Base-by-base conservation (phyloP, 1,140 invertebrate genomes). In the Trigoniulus corallinus region DNA sequence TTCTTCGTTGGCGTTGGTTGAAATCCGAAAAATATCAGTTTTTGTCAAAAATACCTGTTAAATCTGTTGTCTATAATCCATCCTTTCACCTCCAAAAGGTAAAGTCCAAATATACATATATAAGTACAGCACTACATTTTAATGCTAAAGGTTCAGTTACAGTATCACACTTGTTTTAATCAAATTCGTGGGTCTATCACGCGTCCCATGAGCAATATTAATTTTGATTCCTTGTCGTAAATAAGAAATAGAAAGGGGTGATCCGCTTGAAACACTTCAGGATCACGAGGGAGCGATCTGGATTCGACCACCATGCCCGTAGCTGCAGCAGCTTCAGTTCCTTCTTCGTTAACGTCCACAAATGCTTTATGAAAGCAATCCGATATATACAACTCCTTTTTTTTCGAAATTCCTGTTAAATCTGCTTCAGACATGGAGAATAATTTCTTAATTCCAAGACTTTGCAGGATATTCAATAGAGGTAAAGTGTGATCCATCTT, bases 321-420 rank as follows among this genome's bases (percentile, higher is more conserved):
- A 2, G 62, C 54, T 1, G 83, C 83, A 0, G 82, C 82, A 0
- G 82, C 83, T 0, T 83, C 77, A 0, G 84, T 84, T 54, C 81
- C 85, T 63, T 86, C 78, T 65, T 88, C 85, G 45, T 80, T 80
- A 1, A 87, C 69, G 56, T 83, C 78, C 44, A 88, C 79, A 62
- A 79, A 81, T 1, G 84, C 81, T 53, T 84, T 78, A 58, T 89
- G 85, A 0, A 78, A 66, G 1, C 80, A 80, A 43, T 79, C 74
- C 21, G 42, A 42, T 13, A 59, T 42, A 26, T 34, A 56, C 1
- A 61, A 34, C 23, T 61, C 56, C 54, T 47, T 75, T 22, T n/a
- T 78, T 15, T 69, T 62, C 1, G 68, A 76, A 56, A 75, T 68
- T 20, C 66, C 74, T 27, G 66, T 76, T n/a, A 87, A 74, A 62